Percentiles rank a stretch among this genome's conserved stretches.
phyloP scores from a whole-genome alignment of 1,140 invertebrate genomes.

The Mya arenaria region DNA sequence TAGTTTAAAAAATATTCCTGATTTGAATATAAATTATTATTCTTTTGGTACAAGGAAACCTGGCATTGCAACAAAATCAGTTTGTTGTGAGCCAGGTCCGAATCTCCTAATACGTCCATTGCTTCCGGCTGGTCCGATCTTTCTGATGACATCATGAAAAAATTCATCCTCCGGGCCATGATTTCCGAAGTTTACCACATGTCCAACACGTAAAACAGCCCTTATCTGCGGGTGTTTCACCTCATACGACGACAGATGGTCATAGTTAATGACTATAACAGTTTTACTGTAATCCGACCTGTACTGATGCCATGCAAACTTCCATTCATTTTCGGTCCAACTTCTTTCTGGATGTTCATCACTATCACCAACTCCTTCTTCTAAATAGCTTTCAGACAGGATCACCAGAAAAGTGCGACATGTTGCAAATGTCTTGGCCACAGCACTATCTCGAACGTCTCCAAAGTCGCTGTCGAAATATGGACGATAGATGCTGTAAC shows the following conservation, averaged over 20 bases:
- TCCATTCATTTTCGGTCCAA: slow-evolving; percentile 19
- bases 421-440: not conserved
- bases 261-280: slow-evolving; percentile 3
- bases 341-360: not conserved
- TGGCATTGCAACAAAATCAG: too few species aligned
- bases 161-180: too few species aligned
- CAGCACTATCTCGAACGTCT: not conserved
- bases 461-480: not conserved
- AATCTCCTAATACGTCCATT: too few species aligned
- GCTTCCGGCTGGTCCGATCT: too few species aligned
- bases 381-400: not conserved
- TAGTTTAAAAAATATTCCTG: too few species aligned
- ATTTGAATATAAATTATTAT: too few species aligned
- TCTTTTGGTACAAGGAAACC: too few species aligned
- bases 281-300: not conserved
- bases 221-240: not conserved
- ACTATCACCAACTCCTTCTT: not conserved
- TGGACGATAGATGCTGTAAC: not conserved
- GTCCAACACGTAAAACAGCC: slow-evolving; percentile 2
- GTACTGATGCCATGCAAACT: slow-evolving; percentile 7
- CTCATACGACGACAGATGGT: not conserved
- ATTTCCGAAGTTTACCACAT: slow-evolving; percentile 9
- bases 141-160: too few species aligned
- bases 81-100: too few species aligned
- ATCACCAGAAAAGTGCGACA: not conserved